Evolutionary conservation across 2,888 invertebrate species (phyloP), one percentile per base, ranked within the genome.

Genomic region (Anorthoa munda): DNA sequence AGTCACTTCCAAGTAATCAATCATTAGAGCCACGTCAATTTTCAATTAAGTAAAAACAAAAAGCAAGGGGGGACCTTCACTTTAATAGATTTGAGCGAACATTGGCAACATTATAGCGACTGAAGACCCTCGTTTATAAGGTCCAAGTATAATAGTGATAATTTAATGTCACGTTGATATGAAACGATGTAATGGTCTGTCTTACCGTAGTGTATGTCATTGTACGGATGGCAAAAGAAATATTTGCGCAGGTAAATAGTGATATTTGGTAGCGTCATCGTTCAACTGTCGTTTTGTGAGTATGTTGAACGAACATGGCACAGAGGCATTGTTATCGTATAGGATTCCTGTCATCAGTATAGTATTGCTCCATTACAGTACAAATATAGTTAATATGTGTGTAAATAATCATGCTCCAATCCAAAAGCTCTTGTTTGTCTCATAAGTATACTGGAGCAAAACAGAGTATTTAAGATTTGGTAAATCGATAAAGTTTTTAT

Each of bases 21-120:
- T 89, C 88, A 89, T 82, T 88, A 67, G 67, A 70, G 80, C 78
- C 55, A 81, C 89, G 89, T 89, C 89, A 86, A 83, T 85, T 89
- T 88, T 87, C 87, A 89, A 89, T 89, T 89, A 88, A 87, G 84
- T 78, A 77, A 82, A 82, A 88, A 87, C 88, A 87, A 87, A 87
- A 86, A 83, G 60, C 70, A 50, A 71, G 75, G 75, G 50, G 39
- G 55, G 67, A 18, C 26, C 45, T 68, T 26, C 53, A 39, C 18
- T 79, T 81, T 72, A 80, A 81, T 68, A 71, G 69, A 82, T 59
- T 80, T 66, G 48, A 53, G 26, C 17, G 59, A 74, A 69, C 39
- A 75, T 75, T 58, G 26, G 13, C 51, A 74, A 66, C 39, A 72
- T 75, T 58, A 69, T 67, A 55, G 60, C 26, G 9, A 17, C 50